Percentiles rank a stretch among this genome's conserved stretches.
phyloP scores from a whole-genome alignment of 2,797 vertebrate species.

The Sebastes variabilis region DNA sequence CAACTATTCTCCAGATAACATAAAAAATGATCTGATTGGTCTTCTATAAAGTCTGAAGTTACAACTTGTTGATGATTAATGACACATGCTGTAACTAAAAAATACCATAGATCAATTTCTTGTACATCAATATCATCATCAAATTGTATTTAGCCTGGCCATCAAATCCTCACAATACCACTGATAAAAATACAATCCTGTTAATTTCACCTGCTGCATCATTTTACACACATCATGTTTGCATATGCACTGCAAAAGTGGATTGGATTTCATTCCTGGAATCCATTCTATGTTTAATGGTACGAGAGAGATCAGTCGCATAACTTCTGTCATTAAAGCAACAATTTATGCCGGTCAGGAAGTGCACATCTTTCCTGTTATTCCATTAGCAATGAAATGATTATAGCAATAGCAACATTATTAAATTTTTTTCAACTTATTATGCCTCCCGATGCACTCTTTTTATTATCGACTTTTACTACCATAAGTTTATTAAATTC shows the following conservation, averaged over 20 bases:
- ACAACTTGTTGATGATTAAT: background rate
- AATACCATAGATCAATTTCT: background rate
- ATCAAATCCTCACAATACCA: background rate
- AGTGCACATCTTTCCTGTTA: background rate
- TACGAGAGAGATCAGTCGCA: background rate
- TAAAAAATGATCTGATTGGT: too few relatives aligned
- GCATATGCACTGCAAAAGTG: background rate
- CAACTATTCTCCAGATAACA: background rate
- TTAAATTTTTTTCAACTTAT: background rate
- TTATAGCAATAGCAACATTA: background rate
- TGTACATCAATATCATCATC: background rate
- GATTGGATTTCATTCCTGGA: constrained; percentile 6
- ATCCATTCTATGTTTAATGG: background rate
- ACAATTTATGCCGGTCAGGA: background rate
- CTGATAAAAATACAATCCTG: background rate
- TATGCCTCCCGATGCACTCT: background rate
- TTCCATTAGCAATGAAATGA: background rate
- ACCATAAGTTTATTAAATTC: background rate
- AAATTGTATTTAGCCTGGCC: background rate
- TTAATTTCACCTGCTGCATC: background rate
- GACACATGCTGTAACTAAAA: background rate
- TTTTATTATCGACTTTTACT: background rate
- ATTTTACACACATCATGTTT: constrained; percentile 10
- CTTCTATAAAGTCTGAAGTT: too few relatives aligned
- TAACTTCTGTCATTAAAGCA: background rate